These are phyloP conservation scores for Ispidina lecontei DNA, from an alignment of 2,797 vertebrate species.

Conservation along the genomic window DNA sequence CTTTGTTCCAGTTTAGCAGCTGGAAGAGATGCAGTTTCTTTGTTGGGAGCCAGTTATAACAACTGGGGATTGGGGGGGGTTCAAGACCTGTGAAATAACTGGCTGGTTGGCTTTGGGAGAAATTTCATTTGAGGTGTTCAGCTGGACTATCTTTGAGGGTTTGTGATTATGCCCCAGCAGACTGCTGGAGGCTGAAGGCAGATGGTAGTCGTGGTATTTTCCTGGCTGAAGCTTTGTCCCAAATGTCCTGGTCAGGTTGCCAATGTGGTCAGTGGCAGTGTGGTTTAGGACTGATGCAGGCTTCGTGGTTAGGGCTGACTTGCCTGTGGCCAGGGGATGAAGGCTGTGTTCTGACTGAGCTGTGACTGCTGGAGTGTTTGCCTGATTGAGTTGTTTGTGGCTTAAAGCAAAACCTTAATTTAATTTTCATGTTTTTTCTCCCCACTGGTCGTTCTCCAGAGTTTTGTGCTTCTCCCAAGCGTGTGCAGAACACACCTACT, in stretches of 20 bases:
- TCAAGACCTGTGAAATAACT: neutral
- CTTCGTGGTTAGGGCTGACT: neutral
- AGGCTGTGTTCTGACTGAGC: neutral
- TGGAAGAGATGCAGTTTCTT: neutral
- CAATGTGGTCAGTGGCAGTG: neutral
- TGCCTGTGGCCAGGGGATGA: neutral
- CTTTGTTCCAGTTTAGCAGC: neutral
- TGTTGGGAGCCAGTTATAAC: neutral
- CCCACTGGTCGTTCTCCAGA: neutral
- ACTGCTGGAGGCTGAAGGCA: neutral
- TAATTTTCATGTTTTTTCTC: neutral
- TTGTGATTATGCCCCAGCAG: neutral
- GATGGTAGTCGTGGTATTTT: neutral
- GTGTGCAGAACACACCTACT: neutral
- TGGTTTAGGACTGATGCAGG: neutral
- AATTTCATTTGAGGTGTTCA: neutral
- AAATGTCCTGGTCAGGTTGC: fast-evolving
- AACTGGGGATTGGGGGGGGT: neutral
- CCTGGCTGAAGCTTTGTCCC: neutral
- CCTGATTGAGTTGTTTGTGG: neutral
- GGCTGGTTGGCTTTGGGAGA: neutral
- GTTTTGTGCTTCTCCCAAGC: neutral
- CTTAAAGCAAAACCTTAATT: constrained; percentile 23
- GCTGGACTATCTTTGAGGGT: neutral
- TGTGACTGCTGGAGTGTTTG: neutral